Evolutionary conservation across 2,113 vertebrate species (phyloP), one percentile per base, ranked within the genome.

Genomic region (Pterocles orientalis): DNA sequence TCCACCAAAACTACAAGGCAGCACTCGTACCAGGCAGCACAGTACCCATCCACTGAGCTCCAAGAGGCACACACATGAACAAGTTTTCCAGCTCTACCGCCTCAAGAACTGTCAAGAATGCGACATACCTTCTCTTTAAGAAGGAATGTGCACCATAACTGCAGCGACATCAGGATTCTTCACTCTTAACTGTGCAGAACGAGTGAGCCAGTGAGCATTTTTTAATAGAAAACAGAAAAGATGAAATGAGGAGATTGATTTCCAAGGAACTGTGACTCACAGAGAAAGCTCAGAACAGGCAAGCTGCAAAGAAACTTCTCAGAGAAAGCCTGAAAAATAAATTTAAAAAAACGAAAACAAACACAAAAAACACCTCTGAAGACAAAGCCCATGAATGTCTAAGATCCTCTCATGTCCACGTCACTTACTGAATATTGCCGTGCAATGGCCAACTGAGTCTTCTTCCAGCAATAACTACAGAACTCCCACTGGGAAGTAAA

Each of bases 181-280:
- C 68, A 43, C 73, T 93, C 60, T 77, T 60, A 68, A n/a, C 7
- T 3, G 13, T 41, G 56, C 64, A 88, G 54, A 70, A 86, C 82
- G 31, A 83, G 86, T 4, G 9, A 93, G 54, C 26, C 58, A 93
- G 50, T 33, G 29, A 92, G 18, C 8, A 48, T 50, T 77, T 85
- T 79, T 50, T 43, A 83, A 90, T 6, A 75, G 39, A 51, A 86
- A 88, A 56, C 48, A 86, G 56, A 78, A 85, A 48, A 95, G 43
- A n/a, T 54, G n/a, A 82, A 90, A 62, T 1, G 1, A 76, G 71
- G 8, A 62, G 16, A 84, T 16, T 47, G 18, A 77, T 57, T 90
- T 75, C 72, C 56, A 92, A 53, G 64, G 24, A 94, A 43, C 36
- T 47, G 20, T 48, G 31, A 68, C 31, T 89, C 43, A 36, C 1